A percentile compares a stretch with the other conserved stretches of the same genome.
Evolutionary conservation across 1,140 invertebrate species (phyloP).

Genomic region (Pygmarrhopalites habei): DNA sequence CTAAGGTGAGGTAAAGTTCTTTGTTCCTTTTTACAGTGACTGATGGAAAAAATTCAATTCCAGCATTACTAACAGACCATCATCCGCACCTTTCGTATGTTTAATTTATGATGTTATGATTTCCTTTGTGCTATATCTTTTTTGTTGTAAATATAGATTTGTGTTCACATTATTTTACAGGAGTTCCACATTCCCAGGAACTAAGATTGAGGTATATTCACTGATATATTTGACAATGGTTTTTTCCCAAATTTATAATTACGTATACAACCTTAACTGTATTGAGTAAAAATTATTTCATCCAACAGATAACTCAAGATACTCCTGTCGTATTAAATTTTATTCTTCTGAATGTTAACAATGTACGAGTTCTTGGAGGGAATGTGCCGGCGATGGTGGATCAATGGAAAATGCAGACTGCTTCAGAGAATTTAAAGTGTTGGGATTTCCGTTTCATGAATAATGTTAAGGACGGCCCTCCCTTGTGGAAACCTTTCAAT

Average conservation of each 20-base stretch:
- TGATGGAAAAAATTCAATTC: constrained; percentile 16
- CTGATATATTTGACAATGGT: too few relatives aligned
- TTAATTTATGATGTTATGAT: neutral
- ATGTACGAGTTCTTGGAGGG: constrained; percentile 24
- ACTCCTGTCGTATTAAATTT: constrained; percentile 1
- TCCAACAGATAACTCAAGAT: constrained; percentile 6
- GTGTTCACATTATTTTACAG: neutral
- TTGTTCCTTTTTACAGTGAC: neutral
- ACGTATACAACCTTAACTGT: too few relatives aligned
- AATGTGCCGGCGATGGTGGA: constrained; percentile 17
- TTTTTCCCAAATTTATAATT: too few relatives aligned
- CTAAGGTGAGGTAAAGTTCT: too few relatives aligned
- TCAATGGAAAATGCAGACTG: constrained; percentile 25
- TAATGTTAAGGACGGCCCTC: constrained; percentile 12
- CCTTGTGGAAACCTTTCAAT: constrained; percentile 26
- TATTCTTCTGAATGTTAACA: neutral
- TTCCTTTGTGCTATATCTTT: too few relatives aligned
- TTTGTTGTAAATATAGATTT: too few relatives aligned
- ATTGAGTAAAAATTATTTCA: too few relatives aligned
- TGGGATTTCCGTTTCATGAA: constrained; percentile 13
- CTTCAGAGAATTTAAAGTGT: constrained; percentile 11
- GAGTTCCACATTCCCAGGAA: constrained; percentile 8
- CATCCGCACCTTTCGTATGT: constrained; percentile 3
- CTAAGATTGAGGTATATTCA: constrained; percentile 7
- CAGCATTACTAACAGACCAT: neutral